A percentile compares a stretch with the other conserved stretches of the same genome.
Conservation (phyloP, 2,797 vertebrate genomes). For the Gastrophryne carolinensis region DNA sequence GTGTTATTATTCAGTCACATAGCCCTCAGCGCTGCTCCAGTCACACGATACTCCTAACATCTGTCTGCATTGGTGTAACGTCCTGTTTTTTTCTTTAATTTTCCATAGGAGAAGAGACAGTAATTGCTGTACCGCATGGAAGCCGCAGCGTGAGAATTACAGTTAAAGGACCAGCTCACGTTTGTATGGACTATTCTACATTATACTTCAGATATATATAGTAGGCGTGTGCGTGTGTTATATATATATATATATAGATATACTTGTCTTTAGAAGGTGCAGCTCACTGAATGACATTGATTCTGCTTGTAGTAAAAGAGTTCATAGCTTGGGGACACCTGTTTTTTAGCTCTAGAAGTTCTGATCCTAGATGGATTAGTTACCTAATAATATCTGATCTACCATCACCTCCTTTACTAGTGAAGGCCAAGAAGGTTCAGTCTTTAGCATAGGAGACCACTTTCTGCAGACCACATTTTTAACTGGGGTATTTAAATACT, state of each 20-base stretch:
- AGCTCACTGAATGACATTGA: not conserved
- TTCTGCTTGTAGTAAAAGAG: not conserved
- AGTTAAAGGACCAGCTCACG: slow-evolving; percentile 81
- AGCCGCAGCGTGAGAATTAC: slow-evolving; percentile 85
- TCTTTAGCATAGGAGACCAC: not conserved
- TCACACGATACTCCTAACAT: slow-evolving; percentile 40
- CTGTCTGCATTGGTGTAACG: slow-evolving; percentile 32
- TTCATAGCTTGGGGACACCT: not conserved
- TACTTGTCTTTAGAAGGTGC: not conserved
- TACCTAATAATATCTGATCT: slow-evolving; percentile 2
- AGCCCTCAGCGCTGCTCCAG: slow-evolving; percentile 20
- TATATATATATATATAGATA: not conserved
- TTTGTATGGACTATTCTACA: slow-evolving; percentile 75
- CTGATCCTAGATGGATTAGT: slow-evolving; percentile 10
- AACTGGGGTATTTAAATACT: not conserved
- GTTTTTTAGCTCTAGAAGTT: slow-evolving; percentile 21
- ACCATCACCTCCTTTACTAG: not conserved
- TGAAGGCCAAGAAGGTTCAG: not conserved
- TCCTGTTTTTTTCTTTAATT: slow-evolving; percentile 38
- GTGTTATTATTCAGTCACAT: slow-evolving; percentile 40
- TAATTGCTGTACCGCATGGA: slow-evolving; percentile 85
- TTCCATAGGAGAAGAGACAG: slow-evolving; percentile 79
- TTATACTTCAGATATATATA: slow-evolving; percentile 39
- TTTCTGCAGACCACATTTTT: slow-evolving; percentile 15
- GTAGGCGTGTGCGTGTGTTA: slow-evolving; percentile 64